phyloP scores from a whole-genome alignment of 2,113 vertebrate species.

The Telmatochromis brichardi region DNA sequence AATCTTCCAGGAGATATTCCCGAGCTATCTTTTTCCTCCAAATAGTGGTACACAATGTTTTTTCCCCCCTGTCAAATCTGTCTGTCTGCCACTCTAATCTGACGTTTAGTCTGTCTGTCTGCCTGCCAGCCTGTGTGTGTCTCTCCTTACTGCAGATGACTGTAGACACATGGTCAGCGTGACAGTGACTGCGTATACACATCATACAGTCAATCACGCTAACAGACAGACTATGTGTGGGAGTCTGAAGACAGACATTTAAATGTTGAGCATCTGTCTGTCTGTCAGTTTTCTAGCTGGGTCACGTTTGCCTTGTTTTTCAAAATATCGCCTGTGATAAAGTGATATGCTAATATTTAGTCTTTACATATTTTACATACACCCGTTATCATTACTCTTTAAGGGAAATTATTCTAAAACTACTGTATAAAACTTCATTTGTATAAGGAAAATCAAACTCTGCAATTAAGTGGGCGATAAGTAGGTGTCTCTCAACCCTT shows the following conservation, averaged over 20 bases:
- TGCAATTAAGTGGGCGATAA: not conserved
- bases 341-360: not conserved
- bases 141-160: conserved; percentile 34
- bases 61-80: not conserved
- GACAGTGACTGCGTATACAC: conserved; percentile 16
- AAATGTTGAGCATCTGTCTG: conserved; percentile 45
- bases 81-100: conserved; percentile 24
- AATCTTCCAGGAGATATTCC: conserved; percentile 45
- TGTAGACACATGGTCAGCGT: conserved; percentile 52
- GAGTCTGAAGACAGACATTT: conserved; percentile 33
- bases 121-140: conserved; percentile 9
- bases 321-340: not conserved
- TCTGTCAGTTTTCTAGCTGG: conserved; percentile 9
- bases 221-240: conserved; percentile 26
- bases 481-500: not conserved
- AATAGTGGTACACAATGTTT: conserved; percentile 17
- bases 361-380: not conserved
- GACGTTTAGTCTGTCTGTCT: not conserved
- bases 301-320: not conserved
- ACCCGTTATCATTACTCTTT: not conserved
- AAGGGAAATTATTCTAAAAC: not conserved
- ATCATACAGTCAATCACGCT: conserved; percentile 46
- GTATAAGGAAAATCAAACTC: not conserved
- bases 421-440: not conserved
- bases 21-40: not conserved